Conservation (phyloP, 2,888 invertebrate species). For the Tineola bisselliella region DNA sequence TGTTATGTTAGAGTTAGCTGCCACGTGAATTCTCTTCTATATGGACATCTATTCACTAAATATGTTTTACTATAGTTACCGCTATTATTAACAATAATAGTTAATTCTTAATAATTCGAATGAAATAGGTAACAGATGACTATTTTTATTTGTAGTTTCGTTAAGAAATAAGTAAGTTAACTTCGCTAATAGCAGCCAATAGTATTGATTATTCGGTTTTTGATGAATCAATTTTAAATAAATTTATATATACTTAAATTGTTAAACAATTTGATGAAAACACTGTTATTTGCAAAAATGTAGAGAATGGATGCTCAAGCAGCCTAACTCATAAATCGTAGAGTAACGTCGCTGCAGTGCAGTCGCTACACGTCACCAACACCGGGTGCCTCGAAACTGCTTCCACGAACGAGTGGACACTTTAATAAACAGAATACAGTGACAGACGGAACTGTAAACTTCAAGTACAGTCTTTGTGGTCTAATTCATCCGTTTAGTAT, state of each 20-base stretch:
- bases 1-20: conserved; percentile 18
- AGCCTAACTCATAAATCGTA: conserved; percentile 41
- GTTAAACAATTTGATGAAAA: background rate
- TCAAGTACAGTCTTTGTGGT: conserved; percentile 3
- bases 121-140: no score
- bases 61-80: background rate
- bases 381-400: conserved; percentile 12
- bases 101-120: no score
- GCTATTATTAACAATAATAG: no score
- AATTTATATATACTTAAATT: no score
- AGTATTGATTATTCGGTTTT: no score
- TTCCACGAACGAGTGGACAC: conserved; percentile 32
- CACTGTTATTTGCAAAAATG: background rate
- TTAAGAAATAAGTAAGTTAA: no score
- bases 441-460: conserved; percentile 10
- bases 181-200: no score
- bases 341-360: conserved; percentile 39
- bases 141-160: no score
- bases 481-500: background rate
- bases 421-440: conserved; percentile 31
- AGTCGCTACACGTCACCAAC: conserved; percentile 30
- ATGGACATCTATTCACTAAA: background rate
- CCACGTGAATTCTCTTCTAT: conserved; percentile 4
- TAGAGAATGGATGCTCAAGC: conserved; percentile 19
- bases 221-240: no score